Evolutionary conservation across 2,113 vertebrate genomes (phyloP), one percentile per base, ranked within the genome.

Genomic region (Bubo bubo): DNA sequence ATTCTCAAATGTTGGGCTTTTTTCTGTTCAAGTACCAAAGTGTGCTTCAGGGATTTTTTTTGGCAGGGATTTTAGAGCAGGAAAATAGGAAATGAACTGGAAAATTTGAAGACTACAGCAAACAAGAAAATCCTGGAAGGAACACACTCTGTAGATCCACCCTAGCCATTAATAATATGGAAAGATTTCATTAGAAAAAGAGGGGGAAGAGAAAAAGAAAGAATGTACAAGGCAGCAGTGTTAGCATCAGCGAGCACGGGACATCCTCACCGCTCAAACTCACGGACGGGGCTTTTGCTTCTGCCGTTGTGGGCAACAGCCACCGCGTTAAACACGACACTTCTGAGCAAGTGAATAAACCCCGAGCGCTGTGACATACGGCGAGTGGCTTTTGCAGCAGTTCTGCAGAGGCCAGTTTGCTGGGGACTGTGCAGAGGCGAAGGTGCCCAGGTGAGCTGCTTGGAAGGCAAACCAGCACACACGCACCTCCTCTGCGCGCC

Each of bases 41-140:
- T 20, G 60, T 56, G 70, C 85, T 86, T 47, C 1, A 7, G 94
- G 93, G 85, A 84, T 56, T 86, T 19, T 56, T 41, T 41, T 90
- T 70, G 68, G 96, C 87, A 86, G 53, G 14, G 80, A 30, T 39
- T 92, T 95, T 73, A 84, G 72, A 85, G 41, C 22, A 64, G 88
- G 83, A 77, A 95, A 93, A 91, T 90, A 87, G 89, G 73, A 87
- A 93, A 93, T 82, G 21, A 94, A 41, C 45, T 83, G 95, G 91
- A 94, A 89, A 94, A 70, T 39, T 1, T 60, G 86, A 96, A 93
- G 71, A 19, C 53, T 73, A 1, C 32, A 68, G 75, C 35, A 77
- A 80, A 93, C 80, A 95, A 79, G 59, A 94, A 95, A 96, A 94
- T 90, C 91, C 93, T 97, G 96, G 95, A 95, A 94, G 93, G 92